phyloP scores from a whole-genome alignment of 2,113 vertebrate species.

The Haemorhous mexicanus region DNA sequence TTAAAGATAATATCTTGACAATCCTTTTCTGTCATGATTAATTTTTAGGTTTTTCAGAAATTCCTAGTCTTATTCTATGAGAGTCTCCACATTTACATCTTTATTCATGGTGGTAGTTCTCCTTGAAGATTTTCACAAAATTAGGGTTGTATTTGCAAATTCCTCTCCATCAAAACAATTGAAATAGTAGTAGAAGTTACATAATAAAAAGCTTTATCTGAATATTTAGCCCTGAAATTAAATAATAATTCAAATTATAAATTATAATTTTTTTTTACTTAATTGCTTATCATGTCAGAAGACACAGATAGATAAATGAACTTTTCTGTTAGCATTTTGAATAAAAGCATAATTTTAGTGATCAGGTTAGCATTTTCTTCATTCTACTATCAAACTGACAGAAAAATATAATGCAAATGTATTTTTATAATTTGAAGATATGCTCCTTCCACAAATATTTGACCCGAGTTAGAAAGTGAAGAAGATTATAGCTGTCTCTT shows the following conservation, averaged over 20 bases:
- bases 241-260: not conserved
- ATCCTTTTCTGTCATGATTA: not conserved
- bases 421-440: not conserved
- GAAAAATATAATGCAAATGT: not conserved
- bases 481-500: not conserved
- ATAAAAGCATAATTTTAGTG: not conserved
- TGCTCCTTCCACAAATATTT: constrained; percentile 1
- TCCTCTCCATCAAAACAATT: not conserved
- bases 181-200: not conserved
- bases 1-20: not conserved
- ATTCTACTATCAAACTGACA: not conserved
- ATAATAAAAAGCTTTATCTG: not conserved
- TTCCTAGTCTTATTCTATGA: not conserved
- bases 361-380: not conserved
- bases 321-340: not conserved
- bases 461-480: not conserved
- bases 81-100: not conserved
- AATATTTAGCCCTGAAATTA: not conserved
- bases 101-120: not conserved
- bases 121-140: not conserved
- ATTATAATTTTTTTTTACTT: not conserved
- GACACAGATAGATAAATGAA: not conserved
- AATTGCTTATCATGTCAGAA: not conserved
- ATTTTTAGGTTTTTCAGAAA: not conserved
- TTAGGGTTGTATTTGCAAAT: not conserved